Base-by-base conservation (phyloP, 2,113 vertebrate genomes). In the Cynocephalus volans region DNA sequence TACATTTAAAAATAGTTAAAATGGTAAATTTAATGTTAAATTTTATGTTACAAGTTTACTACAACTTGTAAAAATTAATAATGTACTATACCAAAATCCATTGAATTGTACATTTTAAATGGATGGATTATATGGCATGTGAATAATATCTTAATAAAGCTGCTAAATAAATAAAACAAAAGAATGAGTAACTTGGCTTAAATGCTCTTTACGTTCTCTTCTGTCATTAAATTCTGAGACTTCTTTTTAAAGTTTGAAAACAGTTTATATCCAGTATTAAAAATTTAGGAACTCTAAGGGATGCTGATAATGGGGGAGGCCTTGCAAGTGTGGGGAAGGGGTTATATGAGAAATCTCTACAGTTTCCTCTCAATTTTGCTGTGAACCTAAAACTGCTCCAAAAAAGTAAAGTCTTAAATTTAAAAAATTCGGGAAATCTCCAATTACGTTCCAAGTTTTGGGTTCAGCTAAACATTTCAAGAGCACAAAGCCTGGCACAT, bases 31-130 rank as follows among this genome's bases (percentile, higher is more conserved):
- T n/a, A n/a, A n/a, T 56, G 45, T 69, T 62, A 82, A 60, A 84
- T 65, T 91, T 87, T 50, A 79, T 67, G 10, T 83, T 65, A 48
- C 31, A 54, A 64, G 72, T 84, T 87, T 94, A 75, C 12, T 26
- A 89, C 4, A 90, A 13, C 24, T 95, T 65, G 91, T 11, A 83
- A 94, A 90, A 93, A 86, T 41, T n/a, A 90, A 60, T 83, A 82
- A 87, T 75, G 50, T 73, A 81, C 89, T 88, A 93, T 33, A 67
- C 41, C 41, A 64, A 95, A 90, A 85, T 15, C 28, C 56, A 90
- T 2, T 86, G 26, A 82, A 60, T 12, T 88, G 9, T 36, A 56
- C 11, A 76, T 23, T 94, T 94, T 88, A 88, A 28, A 31, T 64
- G 54, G n/a, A 41, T 83, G 58, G 50, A 65, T 23, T 93, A 10